A percentile compares a stretch with the other conserved stretches of the same genome.
Conservation (phyloP, 37 sponge, comb jelly and placozoan genomes). For the Mnemiopsis leidyi region DNA sequence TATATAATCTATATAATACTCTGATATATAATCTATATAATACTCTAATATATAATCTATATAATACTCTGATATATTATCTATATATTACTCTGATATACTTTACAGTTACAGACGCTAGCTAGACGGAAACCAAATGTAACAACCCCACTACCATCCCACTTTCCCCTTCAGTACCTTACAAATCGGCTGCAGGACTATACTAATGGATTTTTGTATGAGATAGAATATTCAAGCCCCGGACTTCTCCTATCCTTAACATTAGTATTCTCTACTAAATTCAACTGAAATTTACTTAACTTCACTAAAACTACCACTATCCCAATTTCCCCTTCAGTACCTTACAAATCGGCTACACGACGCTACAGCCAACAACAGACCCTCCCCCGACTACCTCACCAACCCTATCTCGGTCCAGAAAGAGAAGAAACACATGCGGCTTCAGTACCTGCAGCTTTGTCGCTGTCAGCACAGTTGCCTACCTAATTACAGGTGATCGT, state of each 20-base stretch:
- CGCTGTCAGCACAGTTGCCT: constrained; percentile 14
- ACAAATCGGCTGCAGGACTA: background rate
- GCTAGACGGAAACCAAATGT: no score
- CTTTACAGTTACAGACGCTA: no score
- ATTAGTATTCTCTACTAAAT: no score
- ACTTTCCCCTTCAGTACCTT: background rate
- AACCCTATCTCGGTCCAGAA: constrained; percentile 61
- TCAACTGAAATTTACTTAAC: no score
- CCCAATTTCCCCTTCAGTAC: background rate
- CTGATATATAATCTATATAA: no score
- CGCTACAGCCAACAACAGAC: constrained; percentile 62
- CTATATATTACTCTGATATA: no score
- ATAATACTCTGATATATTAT: no score
- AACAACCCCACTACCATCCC: no score
- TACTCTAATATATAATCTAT: no score
- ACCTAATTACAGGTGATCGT: constrained; percentile 47
- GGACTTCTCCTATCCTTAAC: background rate
- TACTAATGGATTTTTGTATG: no score
- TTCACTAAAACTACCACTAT: no score
- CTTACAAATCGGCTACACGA: background rate
- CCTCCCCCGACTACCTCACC: constrained; percentile 61
- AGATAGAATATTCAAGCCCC: background rate
- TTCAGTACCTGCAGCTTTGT: constrained; percentile 20
- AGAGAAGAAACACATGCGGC: constrained; percentile 34
- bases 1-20: no score